Evolutionary conservation across 2,113 vertebrate species (phyloP).

Genomic region (Taxidea taxus): DNA sequence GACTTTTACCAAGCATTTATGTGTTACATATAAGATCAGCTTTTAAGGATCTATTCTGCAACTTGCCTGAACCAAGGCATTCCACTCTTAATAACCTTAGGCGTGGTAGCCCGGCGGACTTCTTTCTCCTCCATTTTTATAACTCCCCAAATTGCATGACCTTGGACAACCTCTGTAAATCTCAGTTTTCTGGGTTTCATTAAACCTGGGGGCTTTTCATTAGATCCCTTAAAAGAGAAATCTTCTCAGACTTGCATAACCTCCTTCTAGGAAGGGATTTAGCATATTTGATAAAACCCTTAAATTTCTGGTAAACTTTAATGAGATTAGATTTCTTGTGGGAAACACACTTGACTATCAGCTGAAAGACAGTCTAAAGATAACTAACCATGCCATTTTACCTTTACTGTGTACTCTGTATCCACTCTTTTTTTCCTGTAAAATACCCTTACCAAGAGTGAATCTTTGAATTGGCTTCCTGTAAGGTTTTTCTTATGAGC

Average conservation of each 20-base stretch:
- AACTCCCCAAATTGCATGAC: not conserved
- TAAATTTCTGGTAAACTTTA: slow-evolving; percentile 1
- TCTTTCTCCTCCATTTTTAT: not conserved
- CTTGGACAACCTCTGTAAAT: not conserved
- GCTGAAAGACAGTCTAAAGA: not conserved
- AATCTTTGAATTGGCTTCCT: slow-evolving; percentile 1
- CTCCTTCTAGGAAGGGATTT: not conserved
- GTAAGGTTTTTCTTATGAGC: not conserved
- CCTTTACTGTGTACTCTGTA: not conserved
- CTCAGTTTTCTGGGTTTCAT: not conserved
- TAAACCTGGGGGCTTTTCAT: not conserved
- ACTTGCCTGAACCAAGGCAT: not conserved
- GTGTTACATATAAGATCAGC: not conserved
- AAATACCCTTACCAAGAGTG: not conserved
- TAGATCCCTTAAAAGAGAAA: not conserved
- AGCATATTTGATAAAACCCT: slow-evolving; percentile 4
- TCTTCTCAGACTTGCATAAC: not conserved
- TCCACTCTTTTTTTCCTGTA: not conserved
- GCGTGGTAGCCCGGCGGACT: too few relatives aligned
- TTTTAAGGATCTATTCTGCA: not conserved
- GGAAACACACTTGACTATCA: not conserved
- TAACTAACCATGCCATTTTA: not conserved
- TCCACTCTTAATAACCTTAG: not conserved
- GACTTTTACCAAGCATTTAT: not conserved
- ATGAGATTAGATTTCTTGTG: not conserved